These are phyloP conservation scores for Mobula birostris DNA, from an alignment of 2,113 vertebrate genomes.

Conservation along the genomic window DNA sequence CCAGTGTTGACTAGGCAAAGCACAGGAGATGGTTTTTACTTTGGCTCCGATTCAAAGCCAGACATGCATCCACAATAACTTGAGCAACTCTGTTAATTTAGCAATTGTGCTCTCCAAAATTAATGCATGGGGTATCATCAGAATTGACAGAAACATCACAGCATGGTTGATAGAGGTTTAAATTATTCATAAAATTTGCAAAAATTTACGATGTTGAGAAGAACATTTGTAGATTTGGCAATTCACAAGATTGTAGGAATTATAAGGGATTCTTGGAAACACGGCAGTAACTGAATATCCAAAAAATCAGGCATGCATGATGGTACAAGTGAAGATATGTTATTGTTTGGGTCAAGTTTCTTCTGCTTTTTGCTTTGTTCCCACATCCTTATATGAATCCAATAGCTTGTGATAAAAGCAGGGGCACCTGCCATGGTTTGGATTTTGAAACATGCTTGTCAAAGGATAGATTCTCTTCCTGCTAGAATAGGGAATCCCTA, in stretches of 20 bases:
- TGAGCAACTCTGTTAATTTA: not conserved
- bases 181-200: not conserved
- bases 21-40: not conserved
- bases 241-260: not conserved
- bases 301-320: no score
- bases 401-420: not conserved
- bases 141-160: not conserved
- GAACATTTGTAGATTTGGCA: not conserved
- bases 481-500: not conserved
- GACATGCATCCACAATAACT: not conserved
- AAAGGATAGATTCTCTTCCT: not conserved
- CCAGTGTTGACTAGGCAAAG: not conserved
- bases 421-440: not conserved
- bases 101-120: no score
- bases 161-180: not conserved
- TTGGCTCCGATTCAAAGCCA: conserved; percentile 20
- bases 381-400: not conserved
- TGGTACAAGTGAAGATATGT: not conserved
- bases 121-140: not conserved
- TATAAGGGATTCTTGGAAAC: not conserved
- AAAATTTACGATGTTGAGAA: not conserved
- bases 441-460: not conserved
- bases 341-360: not conserved
- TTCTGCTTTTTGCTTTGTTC: not conserved
- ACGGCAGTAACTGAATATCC: not conserved